Conservation (phyloP, 2,888 invertebrate genomes). For the Drosophila borborema region DNA sequence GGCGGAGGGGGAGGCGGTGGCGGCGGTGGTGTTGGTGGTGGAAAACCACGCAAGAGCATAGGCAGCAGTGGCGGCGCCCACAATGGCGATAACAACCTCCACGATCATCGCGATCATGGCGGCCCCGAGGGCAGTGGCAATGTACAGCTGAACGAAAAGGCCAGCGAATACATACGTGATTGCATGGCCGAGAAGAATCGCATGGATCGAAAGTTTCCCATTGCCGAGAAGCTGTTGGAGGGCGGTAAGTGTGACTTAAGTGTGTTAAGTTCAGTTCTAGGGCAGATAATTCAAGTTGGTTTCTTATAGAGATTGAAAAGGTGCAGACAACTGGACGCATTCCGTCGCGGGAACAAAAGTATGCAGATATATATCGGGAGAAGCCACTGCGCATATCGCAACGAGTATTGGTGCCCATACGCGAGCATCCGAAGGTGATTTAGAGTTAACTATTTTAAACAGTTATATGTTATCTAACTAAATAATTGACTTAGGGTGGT, state of each 20-base stretch:
- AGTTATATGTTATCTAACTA: not conserved
- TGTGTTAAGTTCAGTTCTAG: too few species aligned
- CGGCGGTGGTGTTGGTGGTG: constrained; percentile 2
- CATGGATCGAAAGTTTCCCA: constrained; percentile 89
- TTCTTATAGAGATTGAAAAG: constrained; percentile 89
- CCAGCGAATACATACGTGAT: constrained; percentile 91
- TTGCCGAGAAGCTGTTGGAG: constrained; percentile 90
- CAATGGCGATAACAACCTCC: constrained; percentile 81
- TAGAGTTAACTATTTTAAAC: not conserved
- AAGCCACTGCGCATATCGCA: constrained; percentile 84
- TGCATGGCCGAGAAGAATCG: constrained; percentile 90
- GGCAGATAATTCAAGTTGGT: not conserved
- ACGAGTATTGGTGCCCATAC: constrained; percentile 84
- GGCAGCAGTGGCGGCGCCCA: constrained; percentile 61
- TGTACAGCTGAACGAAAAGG: constrained; percentile 88
- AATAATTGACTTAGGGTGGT: not conserved
- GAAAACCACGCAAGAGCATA: constrained; percentile 76
- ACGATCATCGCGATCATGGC: constrained; percentile 69
- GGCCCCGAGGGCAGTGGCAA: constrained; percentile 80
- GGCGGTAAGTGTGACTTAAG: constrained; percentile 88
- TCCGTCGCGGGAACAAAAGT: constrained; percentile 88
- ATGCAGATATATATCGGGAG: constrained; percentile 91
- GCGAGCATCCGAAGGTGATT: constrained; percentile 85
- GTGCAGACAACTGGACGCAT: constrained; percentile 89
- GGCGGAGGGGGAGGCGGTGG: constrained; percentile 7